These are phyloP conservation scores for Timema podura DNA, from an alignment of 2,888 invertebrate genomes.

Conservation along the genomic window DNA sequence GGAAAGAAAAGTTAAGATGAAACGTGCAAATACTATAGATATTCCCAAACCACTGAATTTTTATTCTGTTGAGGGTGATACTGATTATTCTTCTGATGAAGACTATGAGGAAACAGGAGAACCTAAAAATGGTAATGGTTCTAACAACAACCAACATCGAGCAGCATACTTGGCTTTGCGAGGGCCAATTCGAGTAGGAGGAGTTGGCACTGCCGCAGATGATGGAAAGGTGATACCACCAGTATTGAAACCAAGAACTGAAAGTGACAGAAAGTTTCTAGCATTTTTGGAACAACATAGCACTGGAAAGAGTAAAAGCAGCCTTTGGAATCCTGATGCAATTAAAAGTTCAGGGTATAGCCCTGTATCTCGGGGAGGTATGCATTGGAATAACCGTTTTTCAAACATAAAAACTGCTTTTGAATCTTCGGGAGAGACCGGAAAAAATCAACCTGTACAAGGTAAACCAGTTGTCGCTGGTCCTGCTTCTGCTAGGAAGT, in stretches of 20 bases:
- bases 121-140: constrained; percentile 19
- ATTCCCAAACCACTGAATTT: constrained; percentile 67
- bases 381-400: constrained; percentile 79
- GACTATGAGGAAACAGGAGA: constrained; percentile 45
- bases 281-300: constrained; percentile 76
- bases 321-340: constrained; percentile 37
- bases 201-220: constrained; percentile 39
- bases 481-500: constrained; percentile 51
- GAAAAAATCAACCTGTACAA: constrained; percentile 21
- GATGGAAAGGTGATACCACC: constrained; percentile 55
- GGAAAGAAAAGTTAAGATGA: constrained; percentile 71
- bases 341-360: constrained; percentile 36
- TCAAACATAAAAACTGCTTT: constrained; percentile 79
- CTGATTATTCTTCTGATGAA: constrained; percentile 46
- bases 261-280: constrained; percentile 78
- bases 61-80: constrained; percentile 37
- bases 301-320: constrained; percentile 43
- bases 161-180: constrained; percentile 48
- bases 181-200: constrained; percentile 53
- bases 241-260: constrained; percentile 73
- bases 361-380: constrained; percentile 42
- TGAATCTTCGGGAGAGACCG: constrained; percentile 49
- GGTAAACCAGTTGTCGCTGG: constrained; percentile 32
- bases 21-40: constrained; percentile 84
- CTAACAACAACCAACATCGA: constrained; percentile 38